phyloP scores from a whole-genome alignment of 2,888 invertebrate species.

The Lycia hirtaria region DNA sequence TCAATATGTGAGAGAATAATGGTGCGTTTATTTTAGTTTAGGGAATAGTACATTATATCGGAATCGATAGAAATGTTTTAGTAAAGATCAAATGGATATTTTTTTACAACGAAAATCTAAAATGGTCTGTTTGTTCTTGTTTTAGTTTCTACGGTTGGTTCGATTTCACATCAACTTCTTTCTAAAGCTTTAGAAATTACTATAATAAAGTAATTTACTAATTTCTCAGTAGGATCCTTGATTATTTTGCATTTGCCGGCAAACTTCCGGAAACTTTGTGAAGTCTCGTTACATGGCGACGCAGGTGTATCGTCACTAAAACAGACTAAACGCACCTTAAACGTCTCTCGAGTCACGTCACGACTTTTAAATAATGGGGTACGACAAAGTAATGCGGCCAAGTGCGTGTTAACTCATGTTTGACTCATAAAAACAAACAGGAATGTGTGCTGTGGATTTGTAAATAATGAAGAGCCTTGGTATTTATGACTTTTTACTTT shows the following conservation, averaged over 20 bases:
- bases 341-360: slow-evolving; percentile 2
- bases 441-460: not conserved
- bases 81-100: no score
- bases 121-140: no score
- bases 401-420: not conserved
- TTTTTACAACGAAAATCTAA: no score
- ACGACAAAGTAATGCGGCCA: not conserved
- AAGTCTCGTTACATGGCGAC: slow-evolving; percentile 2
- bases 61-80: no score
- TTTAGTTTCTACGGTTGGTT: no score
- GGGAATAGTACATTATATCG: no score
- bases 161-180: no score
- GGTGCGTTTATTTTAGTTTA: no score
- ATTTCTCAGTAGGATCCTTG: not conserved
- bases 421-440: not conserved
- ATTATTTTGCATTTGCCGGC: not conserved
- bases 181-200: not conserved
- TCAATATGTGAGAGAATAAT: no score
- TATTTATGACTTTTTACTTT: no score
- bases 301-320: slow-evolving; percentile 11
- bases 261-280: slow-evolving; percentile 6
- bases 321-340: not conserved
- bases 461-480: not conserved
- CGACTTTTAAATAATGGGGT: not conserved
- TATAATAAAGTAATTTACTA: not conserved